Base-by-base conservation (phyloP, 2,888 invertebrate genomes). In the Xylocampa areola region DNA sequence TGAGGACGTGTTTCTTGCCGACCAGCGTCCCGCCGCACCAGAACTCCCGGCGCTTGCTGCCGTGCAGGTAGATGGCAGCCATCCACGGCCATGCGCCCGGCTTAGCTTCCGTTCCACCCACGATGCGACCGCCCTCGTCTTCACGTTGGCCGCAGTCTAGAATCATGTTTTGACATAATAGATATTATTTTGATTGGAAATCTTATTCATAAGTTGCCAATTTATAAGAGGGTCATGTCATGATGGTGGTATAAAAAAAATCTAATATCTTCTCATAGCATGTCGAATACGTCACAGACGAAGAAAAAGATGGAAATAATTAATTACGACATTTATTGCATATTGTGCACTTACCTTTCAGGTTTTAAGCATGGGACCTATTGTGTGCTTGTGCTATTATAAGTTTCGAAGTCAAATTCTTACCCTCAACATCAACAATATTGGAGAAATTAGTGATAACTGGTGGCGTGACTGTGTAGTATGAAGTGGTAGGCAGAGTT, bases 71-170 rank as follows among this genome's bases (percentile, higher is more conserved):
- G 74, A 98, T 98, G 1, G 98, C 98, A 0, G 97, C 98, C 97
- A 99, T 97, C 98, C 98, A 99, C 0, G 99, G 98, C 98, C 98
- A 98, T 47, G 97, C 96, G 0, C 98, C 98, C 0, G 97, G 96
- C 17, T 96, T 94, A 0, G 98, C 95, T 83, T 97, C 96, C 49
- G 97, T 96, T 3, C 99, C 99, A 0, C 99, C 99, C 0, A 99
- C 98, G 35, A 99, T 97, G 3, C 98, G 95, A 66, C 97, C 98
- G 35, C 96, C 96, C 47, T 96, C 97, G 78, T 96, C 96, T 91
- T 97, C 97, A 66, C 96, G 96, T 69, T 97, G 96, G 0, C 97
- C 97, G 79, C 97, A 98, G 69, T 97, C 97, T 96, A 85, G 7
- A 89, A 89, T 48, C 10, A 47, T 39, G 35, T 8, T 36, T 16